Conservation (phyloP, 2,113 vertebrate species). For the Blennius ocellaris region DNA sequence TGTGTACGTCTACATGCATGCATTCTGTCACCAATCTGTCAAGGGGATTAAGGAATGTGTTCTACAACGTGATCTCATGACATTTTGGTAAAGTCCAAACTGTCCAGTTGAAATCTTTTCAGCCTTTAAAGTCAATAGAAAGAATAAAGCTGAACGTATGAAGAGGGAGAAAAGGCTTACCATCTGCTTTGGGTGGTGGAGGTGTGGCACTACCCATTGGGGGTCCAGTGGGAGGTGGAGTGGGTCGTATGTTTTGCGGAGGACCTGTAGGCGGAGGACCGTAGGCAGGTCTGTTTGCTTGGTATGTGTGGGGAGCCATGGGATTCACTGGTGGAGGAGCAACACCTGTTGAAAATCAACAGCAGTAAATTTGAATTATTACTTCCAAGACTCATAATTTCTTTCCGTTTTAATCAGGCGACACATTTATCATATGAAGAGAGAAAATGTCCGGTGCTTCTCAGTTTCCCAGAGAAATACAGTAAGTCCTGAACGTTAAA, state of each 20-base stretch:
- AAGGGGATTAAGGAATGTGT: too few relatives aligned
- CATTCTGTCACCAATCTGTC: too few relatives aligned
- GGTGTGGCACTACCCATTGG: conserved; percentile 64
- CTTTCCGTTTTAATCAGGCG: too few relatives aligned
- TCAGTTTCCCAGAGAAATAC: background rate
- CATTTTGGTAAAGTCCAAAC: too few relatives aligned
- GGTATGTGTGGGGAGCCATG: conserved; percentile 82
- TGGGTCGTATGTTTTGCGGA: conserved; percentile 72
- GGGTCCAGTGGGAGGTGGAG: conserved; percentile 69
- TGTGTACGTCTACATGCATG: too few relatives aligned
- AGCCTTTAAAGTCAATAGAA: background rate
- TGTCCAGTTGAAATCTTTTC: too few relatives aligned
- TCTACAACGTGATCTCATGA: too few relatives aligned
- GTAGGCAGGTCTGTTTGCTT: conserved; percentile 79
- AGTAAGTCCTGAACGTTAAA: background rate
- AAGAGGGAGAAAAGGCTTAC: conserved; percentile 71
- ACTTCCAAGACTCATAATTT: too few relatives aligned
- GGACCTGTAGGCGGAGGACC: conserved; percentile 81
- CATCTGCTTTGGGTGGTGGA: conserved; percentile 79
- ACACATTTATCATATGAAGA: too few relatives aligned
- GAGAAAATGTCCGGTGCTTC: too few relatives aligned
- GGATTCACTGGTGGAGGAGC: conserved; percentile 82
- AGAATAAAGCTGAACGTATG: background rate
- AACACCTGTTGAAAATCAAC: conserved; percentile 72
- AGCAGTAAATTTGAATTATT: too few relatives aligned